phyloP scores from a whole-genome alignment of 2,113 vertebrate species.

The Phylloscopus trochiloides region DNA sequence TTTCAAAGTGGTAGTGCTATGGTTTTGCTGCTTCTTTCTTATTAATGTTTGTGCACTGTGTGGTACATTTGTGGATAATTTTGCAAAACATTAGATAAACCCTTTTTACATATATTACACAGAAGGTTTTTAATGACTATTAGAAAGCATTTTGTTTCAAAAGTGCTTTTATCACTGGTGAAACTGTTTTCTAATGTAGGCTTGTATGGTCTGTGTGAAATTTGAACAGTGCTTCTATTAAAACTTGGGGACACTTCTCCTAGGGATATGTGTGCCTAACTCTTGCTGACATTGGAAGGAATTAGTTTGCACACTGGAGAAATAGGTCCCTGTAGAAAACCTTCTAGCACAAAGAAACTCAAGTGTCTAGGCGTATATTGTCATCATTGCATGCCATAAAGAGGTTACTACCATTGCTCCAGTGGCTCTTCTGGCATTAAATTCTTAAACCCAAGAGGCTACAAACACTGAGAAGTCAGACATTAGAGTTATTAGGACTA shows the following conservation, averaged over 20 bases:
- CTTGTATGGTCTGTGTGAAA: not conserved
- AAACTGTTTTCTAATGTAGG: slow-evolving; percentile 1
- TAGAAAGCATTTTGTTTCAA: slow-evolving; percentile 44
- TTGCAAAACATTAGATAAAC: slow-evolving; percentile 57
- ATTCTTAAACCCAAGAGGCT: not conserved
- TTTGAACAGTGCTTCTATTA: not conserved
- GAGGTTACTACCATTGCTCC: not conserved
- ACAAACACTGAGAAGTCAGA: not conserved
- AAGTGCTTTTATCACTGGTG: slow-evolving; percentile 28
- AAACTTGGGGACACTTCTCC: not conserved
- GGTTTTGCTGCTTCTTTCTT: slow-evolving; percentile 45
- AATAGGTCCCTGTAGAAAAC: not conserved
- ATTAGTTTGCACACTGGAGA: not conserved
- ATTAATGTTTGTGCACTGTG: slow-evolving; percentile 51
- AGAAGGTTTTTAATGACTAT: slow-evolving; percentile 48
- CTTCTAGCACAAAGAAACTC: not conserved
- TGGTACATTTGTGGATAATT: slow-evolving; percentile 57
- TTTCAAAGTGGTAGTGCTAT: slow-evolving; percentile 58
- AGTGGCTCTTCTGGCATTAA: not conserved
- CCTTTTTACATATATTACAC: slow-evolving; percentile 33
- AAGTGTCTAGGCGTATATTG: not conserved
- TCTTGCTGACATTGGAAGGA: not conserved
- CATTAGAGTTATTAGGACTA: not conserved
- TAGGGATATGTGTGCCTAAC: not conserved
- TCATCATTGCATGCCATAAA: not conserved